phyloP scores from a whole-genome alignment of 2,113 vertebrate genomes.

The Pterophyllum scalare region DNA sequence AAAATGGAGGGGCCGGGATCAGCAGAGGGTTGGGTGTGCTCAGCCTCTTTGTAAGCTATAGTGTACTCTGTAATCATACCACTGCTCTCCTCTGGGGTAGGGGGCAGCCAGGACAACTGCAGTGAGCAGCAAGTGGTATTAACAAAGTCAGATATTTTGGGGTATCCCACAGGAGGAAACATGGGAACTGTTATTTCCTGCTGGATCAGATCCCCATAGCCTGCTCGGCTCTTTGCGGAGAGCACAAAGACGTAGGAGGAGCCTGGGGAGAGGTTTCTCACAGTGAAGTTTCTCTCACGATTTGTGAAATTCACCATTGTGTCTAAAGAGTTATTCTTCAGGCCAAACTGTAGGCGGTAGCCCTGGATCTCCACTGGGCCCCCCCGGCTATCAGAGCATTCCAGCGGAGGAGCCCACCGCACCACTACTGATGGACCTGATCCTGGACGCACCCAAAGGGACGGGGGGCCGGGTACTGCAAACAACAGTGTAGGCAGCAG shows the following conservation, averaged over 20 bases:
- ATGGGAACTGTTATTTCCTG: conserved; percentile 87
- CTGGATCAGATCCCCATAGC: conserved; percentile 85
- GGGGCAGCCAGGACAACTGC: conserved; percentile 90
- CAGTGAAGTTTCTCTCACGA: conserved; percentile 82
- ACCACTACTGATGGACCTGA: conserved; percentile 82
- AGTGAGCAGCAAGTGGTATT: conserved; percentile 89
- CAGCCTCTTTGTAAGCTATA: conserved; percentile 85
- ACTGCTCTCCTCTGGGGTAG: conserved; percentile 84
- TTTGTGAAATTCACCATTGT: conserved; percentile 84
- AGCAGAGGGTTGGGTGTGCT: conserved; percentile 70
- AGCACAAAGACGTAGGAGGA: conserved; percentile 91
- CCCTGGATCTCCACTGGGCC: conserved; percentile 82
- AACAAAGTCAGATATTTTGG: conserved; percentile 85
- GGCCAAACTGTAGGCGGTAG: conserved; percentile 92
- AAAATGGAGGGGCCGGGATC: conserved; percentile 26
- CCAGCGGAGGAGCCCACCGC: conserved; percentile 71
- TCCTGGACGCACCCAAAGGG: conserved; percentile 86
- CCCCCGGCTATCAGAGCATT: conserved; percentile 57
- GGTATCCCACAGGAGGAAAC: conserved; percentile 87
- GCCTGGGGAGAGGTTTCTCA: conserved; percentile 85
- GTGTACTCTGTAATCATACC: conserved; percentile 89
- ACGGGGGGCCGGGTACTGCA: conserved; percentile 88
- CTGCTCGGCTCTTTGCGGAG: conserved; percentile 87
- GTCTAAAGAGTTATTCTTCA: conserved; percentile 81
- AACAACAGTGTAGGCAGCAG: conserved; percentile 43